A percentile compares a stretch with the other conserved stretches of the same genome.
phyloP scores from a whole-genome alignment of 2,113 vertebrate genomes.

The Egretta garzetta region DNA sequence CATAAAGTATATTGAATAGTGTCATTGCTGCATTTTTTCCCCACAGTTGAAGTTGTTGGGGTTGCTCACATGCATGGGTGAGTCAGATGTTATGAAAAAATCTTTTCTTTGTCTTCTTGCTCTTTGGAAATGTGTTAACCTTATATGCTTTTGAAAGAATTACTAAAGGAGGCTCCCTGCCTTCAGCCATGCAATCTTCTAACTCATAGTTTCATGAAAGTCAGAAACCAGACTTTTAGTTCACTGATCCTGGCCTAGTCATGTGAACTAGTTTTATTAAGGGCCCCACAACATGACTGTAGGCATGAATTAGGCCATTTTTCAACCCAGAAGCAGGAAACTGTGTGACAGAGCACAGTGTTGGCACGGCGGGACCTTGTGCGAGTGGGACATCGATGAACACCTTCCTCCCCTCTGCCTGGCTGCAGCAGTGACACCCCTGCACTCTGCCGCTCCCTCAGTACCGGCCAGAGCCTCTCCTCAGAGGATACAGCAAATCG shows the following conservation, averaged over 20 bases:
- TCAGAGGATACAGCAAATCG: background rate
- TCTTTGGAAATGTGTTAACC: background rate
- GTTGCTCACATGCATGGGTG: background rate
- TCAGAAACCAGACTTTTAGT: background rate
- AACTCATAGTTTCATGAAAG: background rate
- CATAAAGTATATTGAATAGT: rapidly evolving
- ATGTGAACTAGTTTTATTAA: background rate
- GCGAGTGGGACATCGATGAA: background rate
- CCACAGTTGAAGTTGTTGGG: background rate
- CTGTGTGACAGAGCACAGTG: background rate
- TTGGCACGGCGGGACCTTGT: background rate
- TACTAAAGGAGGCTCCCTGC: background rate
- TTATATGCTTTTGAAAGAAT: background rate
- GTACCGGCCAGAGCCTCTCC: background rate
- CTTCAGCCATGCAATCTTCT: background rate
- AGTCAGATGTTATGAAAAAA: background rate
- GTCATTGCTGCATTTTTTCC: background rate
- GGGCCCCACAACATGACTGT: background rate
- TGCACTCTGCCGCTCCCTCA: rapidly evolving
- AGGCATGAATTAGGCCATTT: background rate
- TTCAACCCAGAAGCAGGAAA: background rate
- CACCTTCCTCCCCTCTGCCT: background rate
- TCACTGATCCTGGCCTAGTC: background rate
- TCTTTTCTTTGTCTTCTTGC: background rate
- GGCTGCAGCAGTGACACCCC: background rate